Base-by-base conservation (phyloP, 2,888 invertebrate species). In the Phorcus lineatus region DNA sequence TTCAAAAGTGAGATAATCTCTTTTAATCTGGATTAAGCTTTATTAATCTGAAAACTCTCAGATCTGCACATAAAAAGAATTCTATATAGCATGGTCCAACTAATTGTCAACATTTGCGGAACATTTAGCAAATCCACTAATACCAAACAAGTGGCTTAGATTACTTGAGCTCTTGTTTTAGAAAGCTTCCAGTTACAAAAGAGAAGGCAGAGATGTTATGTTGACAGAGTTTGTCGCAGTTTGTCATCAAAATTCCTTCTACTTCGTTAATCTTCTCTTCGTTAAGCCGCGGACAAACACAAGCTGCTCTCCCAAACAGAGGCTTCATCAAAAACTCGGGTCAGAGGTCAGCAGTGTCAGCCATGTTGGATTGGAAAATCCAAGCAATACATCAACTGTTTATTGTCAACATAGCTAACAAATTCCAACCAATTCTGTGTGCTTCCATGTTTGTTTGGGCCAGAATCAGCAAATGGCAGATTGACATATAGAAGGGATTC, bases 251-350 rank as follows among this genome's bases (percentile, higher is more conserved):
- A 76, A 76, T 76, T 55, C 76, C 36, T 53, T 19, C 24, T 76
- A 55, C 76, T 76, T 76, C 55, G 76, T 36, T 76, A 76, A 76
- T 76, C 76, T 76, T 53, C 55, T 55, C 55, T n/a, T 19, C 22
- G 36, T 54, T 54, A 76, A 76, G 31, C 57, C 76, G 9, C 9
- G 16, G 76, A 40, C 40, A 54, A 76, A 76, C 55, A 76, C 28
- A 17, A 55, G 54, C 54, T 55, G 28, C 53, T 28, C 55, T 24
- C 31, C 17, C 76, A 76, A 76, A 76, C 76, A 76, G 55, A 31
- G 76, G 19, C 22, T 57, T 24, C 57, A 57, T 22, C 57, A 57
- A n/a, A 40, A 70, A 70, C 40, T n/a, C 3, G 19, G n/a, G 36
- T 47, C 19, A 40, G 70, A 40, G 70, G 31, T 47, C 40, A 31